A percentile compares a stretch with the other conserved stretches of the same genome.
These are phyloP conservation scores for Neotoxoptera formosana DNA, from an alignment of 1,140 invertebrate genomes.

Conservation along the genomic window DNA sequence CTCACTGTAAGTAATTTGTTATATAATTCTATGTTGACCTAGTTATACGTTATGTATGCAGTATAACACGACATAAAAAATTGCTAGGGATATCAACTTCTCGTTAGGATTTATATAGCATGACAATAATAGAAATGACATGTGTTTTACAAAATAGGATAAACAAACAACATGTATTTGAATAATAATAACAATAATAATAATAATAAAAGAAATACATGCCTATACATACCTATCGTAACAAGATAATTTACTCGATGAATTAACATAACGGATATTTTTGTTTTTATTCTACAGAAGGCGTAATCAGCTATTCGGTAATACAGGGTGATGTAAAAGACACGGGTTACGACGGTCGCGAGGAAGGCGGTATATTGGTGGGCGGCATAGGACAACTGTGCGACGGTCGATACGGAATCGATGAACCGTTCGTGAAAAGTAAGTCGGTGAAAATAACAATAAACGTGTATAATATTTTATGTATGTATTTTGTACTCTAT, in stretches of 20 bases:
- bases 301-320: constrained; percentile 70
- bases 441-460: constrained; percentile 63
- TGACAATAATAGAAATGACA: neutral
- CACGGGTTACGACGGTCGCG: constrained; percentile 70
- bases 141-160: neutral
- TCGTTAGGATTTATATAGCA: neutral
- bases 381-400: constrained; percentile 90
- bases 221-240: neutral
- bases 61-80: neutral
- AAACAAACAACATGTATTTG: neutral
- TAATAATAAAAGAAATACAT: neutral
- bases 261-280: neutral
- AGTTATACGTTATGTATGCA: neutral
- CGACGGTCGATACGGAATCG: constrained; percentile 83
- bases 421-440: constrained; percentile 77
- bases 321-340: constrained; percentile 72
- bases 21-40: constrained; percentile 20
- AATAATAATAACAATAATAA: neutral
- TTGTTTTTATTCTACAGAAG: constrained; percentile 64
- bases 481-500: neutral
- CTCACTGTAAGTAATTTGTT: neutral
- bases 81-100: neutral
- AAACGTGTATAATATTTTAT: constrained; percentile 60
- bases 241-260: neutral
- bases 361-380: constrained; percentile 67